Conservation (phyloP, 2,113 vertebrate species). For the Scomber colias region DNA sequence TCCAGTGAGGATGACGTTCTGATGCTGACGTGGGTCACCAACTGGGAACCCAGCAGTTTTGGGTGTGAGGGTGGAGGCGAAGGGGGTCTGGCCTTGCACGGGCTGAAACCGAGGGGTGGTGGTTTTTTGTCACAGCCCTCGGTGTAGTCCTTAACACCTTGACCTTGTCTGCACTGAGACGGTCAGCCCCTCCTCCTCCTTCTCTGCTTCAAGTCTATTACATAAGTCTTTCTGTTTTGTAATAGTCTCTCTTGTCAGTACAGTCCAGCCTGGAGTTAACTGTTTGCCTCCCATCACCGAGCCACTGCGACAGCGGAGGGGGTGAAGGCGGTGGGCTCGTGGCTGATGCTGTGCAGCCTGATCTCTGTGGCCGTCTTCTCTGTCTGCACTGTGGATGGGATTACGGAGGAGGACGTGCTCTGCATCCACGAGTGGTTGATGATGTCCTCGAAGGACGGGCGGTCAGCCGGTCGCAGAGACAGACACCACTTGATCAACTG, state of each 20-base stretch:
- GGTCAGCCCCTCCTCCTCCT: background rate
- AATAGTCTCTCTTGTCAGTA: slow-evolving; percentile 42
- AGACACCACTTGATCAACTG: slow-evolving; percentile 94
- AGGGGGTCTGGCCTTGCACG: background rate
- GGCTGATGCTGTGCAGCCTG: slow-evolving; percentile 90
- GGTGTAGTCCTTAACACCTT: slow-evolving; percentile 3
- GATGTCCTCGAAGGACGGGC: slow-evolving; percentile 94
- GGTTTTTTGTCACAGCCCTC: background rate
- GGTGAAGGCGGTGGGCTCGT: slow-evolving; percentile 81
- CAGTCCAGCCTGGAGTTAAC: slow-evolving; percentile 2
- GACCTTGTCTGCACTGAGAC: background rate
- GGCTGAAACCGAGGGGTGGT: background rate
- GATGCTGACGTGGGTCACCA: background rate
- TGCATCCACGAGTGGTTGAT: slow-evolving; percentile 96
- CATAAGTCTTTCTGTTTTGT: slow-evolving; percentile 27
- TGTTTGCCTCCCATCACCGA: slow-evolving; percentile 59
- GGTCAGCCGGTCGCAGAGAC: slow-evolving; percentile 90
- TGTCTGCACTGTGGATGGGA: slow-evolving; percentile 28
- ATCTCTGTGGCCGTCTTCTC: slow-evolving; percentile 87
- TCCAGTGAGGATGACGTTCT: slow-evolving; percentile 23
- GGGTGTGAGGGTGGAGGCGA: slow-evolving; percentile 13
- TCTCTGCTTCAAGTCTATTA: slow-evolving; percentile 49
- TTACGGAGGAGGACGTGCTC: slow-evolving; percentile 77
- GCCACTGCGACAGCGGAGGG: slow-evolving; percentile 63
- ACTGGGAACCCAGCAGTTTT: slow-evolving; percentile 23